Conservation (phyloP, 2,888 invertebrate species). For the Steromphala cineraria region DNA sequence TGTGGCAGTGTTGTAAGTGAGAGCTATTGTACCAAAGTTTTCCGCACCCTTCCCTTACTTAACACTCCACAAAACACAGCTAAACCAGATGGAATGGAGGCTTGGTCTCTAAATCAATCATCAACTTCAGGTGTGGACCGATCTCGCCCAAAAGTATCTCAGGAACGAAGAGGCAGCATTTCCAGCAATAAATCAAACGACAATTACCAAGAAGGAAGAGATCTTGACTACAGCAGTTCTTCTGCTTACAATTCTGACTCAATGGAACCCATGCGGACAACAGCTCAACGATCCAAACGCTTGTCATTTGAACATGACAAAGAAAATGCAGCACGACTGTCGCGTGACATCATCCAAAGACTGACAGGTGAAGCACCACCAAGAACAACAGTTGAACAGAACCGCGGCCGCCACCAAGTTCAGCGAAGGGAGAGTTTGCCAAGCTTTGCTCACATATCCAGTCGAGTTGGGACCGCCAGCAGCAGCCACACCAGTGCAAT, state of each 20-base stretch:
- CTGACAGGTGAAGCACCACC: neutral
- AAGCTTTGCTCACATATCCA: constrained; percentile 12
- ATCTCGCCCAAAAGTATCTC: neutral
- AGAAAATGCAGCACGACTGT: neutral
- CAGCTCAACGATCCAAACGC: neutral
- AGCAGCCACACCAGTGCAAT: neutral
- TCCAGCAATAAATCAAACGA: neutral
- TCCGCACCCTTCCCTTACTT: neutral
- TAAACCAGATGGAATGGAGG: neutral
- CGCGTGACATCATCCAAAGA: neutral
- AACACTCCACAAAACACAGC: neutral
- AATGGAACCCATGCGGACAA: neutral
- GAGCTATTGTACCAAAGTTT: constrained; percentile 20
- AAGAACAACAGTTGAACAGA: neutral
- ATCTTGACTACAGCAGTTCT: neutral
- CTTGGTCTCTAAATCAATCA: neutral
- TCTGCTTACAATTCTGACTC: neutral
- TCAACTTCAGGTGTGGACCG: neutral
- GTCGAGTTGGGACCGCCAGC: neutral
- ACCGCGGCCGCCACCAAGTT: neutral
- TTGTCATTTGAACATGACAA: neutral
- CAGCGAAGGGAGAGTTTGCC: neutral
- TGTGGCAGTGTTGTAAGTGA: constrained; percentile 20
- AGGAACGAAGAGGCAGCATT: constrained; percentile 7
- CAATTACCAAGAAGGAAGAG: neutral